These are phyloP conservation scores for Ladona fulva DNA, from an alignment of 1,140 invertebrate species.

Conservation along the genomic window DNA sequence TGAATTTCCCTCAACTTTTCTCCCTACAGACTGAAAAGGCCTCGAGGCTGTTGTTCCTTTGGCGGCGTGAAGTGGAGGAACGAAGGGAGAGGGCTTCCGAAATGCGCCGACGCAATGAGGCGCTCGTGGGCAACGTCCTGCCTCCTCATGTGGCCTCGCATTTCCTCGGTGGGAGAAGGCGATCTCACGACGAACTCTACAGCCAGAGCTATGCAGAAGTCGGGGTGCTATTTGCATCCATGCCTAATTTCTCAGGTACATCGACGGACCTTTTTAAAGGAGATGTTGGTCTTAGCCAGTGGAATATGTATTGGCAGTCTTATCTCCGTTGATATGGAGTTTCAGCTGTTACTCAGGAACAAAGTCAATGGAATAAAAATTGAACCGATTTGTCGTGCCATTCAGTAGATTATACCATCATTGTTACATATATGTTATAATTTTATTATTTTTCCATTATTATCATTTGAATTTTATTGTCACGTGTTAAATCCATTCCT, in stretches of 20 bases:
- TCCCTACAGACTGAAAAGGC: slow-evolving; percentile 71
- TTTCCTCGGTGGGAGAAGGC: slow-evolving; percentile 65
- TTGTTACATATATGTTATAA: no score
- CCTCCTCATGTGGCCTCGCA: slow-evolving; percentile 85
- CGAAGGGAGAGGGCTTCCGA: slow-evolving; percentile 78
- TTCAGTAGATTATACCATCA: no score
- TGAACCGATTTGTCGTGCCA: no score
- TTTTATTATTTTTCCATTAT: no score
- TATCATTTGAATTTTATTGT: no score
- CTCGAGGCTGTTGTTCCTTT: slow-evolving; percentile 64
- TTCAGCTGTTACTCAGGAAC: no score
- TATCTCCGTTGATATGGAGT: no score
- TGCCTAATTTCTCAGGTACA: slow-evolving; percentile 86
- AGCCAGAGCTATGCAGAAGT: slow-evolving; percentile 88
- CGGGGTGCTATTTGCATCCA: slow-evolving; percentile 86
- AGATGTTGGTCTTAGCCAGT: background rate
- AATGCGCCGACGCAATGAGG: slow-evolving; percentile 79
- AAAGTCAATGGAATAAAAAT: no score
- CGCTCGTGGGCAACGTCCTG: slow-evolving; percentile 75
- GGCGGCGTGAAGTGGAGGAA: slow-evolving; percentile 60
- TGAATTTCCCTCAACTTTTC: slow-evolving; percentile 16
- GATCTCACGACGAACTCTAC: slow-evolving; percentile 83
- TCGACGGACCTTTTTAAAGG: no score
- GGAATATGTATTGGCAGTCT: no score
- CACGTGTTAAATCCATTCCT: no score